A percentile compares a stretch with the other conserved stretches of the same genome.
Conservation (phyloP, 2,888 invertebrate species). For the Zygothrica quintamaculata region DNA sequence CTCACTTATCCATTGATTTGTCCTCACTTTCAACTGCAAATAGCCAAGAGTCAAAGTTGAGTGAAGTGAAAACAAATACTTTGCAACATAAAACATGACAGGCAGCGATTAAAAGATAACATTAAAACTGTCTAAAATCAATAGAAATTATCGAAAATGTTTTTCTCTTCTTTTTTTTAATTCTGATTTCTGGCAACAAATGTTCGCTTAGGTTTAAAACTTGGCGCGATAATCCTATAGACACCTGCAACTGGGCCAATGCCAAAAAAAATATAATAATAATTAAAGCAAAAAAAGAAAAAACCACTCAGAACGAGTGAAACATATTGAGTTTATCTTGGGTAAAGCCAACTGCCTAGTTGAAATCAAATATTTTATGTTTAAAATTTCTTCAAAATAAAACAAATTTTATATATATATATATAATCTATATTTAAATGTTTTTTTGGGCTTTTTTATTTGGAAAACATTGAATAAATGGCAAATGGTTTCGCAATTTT, state of each 20-base stretch:
- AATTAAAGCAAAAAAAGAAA: constrained; percentile 2
- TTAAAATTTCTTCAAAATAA: too few species aligned
- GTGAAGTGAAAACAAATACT: constrained; percentile 29
- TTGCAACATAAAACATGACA: constrained; percentile 63
- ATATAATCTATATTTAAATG: constrained; percentile 58
- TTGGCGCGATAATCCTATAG: constrained; percentile 37
- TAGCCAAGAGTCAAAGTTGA: constrained; percentile 4
- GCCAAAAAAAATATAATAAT: constrained; percentile 44
- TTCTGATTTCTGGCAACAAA: constrained; percentile 34
- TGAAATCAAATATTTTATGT: too few species aligned
- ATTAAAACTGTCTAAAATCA: constrained; percentile 39
- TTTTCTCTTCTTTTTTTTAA: not conserved
- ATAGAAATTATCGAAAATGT: constrained; percentile 27
- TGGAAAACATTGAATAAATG: constrained; percentile 48
- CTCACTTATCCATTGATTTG: constrained; percentile 53
- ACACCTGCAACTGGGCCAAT: constrained; percentile 78
- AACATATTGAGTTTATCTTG: constrained; percentile 48
- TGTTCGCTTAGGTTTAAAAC: constrained; percentile 49
- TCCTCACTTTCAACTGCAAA: constrained; percentile 7
- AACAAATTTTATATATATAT: too few species aligned
- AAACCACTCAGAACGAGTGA: constrained; percentile 54
- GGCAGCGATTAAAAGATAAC: constrained; percentile 61
- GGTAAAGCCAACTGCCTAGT: too few species aligned
- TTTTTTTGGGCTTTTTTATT: constrained; percentile 29
- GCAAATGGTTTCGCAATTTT: constrained; percentile 64